Base-by-base conservation (phyloP, 2,113 vertebrate genomes). In the Machaerirhynchus nigripectus region DNA sequence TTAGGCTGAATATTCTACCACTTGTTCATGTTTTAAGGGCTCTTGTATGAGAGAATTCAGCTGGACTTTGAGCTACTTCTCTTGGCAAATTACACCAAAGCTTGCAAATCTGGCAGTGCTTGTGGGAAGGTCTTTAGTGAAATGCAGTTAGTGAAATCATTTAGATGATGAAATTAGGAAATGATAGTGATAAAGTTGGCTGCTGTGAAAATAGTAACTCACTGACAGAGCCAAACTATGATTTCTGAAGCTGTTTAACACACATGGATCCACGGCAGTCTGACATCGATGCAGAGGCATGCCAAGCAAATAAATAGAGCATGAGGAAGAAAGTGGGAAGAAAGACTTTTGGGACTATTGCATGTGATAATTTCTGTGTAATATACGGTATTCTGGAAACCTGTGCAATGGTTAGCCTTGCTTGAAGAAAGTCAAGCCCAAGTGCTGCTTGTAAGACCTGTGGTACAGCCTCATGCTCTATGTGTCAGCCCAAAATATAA, bases 121-220 rank as follows among this genome's bases (percentile, higher is more conserved):
- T 91, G 77, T 95, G 87, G 56, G 86, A 95, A 95, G 69, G 77
- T 75, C 60, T 95, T 89, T 68, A 79, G 77, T 85, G 88, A 80
- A 80, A 85, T 23, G 35, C 67, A 49, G 74, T 75, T 89, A 87
- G 90, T 19, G 4, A 94, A 87, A 93, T 79, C 23, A 53, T 88
- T 96, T 52, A 84, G 79, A 64, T 79, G 67, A 85, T 83, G 73
- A 79, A 88, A 93, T 95, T 93, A 88, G 88, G 88, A 94, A 93
- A 93, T 49, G 56, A 67, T 75, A 76, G 69, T 71, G 84, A 91
- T 85, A 47, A 87, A 93, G 78, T 71, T 94, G 90, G 78, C 88
- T 87, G 78, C 92, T 74, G 39, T 87, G 89, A 84, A 95, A 95
- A 84, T 40, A 89, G 73, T 64, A 94, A 69, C 71, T 57, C 68